Evolutionary conservation across 2,888 invertebrate species (phyloP), one percentile per base, ranked within the genome.

Genomic region (Synanthedon formicaeformis): DNA sequence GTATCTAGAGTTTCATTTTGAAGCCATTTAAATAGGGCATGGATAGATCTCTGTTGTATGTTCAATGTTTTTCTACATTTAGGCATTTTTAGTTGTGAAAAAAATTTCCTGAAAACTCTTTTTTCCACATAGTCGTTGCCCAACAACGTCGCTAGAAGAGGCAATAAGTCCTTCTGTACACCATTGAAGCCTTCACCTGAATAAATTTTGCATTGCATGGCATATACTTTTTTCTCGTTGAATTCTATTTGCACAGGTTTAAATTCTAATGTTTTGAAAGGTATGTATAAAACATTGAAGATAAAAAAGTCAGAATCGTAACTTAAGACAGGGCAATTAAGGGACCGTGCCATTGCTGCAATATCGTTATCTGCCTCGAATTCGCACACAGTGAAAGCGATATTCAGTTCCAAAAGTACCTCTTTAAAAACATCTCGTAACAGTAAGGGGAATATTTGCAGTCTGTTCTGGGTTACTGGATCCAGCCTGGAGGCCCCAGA

Each of bases 231-330:
- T 8, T 56, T 65, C 0, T 65, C 75, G 57, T 78, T 61, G 16
- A 72, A 63, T 18, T 71, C 56, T 41, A 76, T 57, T 1, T 61
- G 60, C 49, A 64, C 73, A 5, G 82, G 74, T 69, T 89, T 89
- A 5, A 88, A 74, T 4, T 91, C 89, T 11, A 95, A 68, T 23
- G 91, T 92, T 40, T 90, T 87, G 59, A 95, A 91, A 0, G 96
- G 95, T 59, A 98, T 93, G 62, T 96, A 96, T 2, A 89, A 78
- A 0, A 95, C 91, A 78, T 95, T 93, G 76, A 93, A 96, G 58
- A 98, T 92, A 67, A 92, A 97, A 80, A 97, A 98, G 81, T 98
- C 98, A 0, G 97, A 97, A 78, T 98, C 98, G 62, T 93, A 94
- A 67, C 96, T 97, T 3, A 98, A 74, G 2, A 98, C 93, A 0